phyloP scores from a whole-genome alignment of 2,797 vertebrate genomes.

The Brachyalestes nurse region DNA sequence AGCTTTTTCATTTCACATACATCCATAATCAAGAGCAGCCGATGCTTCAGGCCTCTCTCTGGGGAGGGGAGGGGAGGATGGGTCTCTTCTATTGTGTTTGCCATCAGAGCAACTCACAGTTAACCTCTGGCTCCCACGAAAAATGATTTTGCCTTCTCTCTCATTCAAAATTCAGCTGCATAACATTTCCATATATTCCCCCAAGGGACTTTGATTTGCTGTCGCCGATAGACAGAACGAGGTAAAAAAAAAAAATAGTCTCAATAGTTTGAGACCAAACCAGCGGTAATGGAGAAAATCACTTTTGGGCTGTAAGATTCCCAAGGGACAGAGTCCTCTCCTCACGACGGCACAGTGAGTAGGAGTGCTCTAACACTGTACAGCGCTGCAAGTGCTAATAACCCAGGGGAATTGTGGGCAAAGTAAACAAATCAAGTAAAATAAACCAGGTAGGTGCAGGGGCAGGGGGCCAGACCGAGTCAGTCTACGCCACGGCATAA shows the following conservation, averaged over 20 bases:
- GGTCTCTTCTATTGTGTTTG: slow-evolving; percentile 32
- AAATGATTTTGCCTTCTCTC: slow-evolving; percentile 8
- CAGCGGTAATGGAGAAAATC: slow-evolving; percentile 20
- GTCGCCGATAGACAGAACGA: neutral
- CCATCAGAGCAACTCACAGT: slow-evolving; percentile 27
- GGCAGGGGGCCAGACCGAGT: slow-evolving; percentile 13
- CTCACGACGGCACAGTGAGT: slow-evolving; percentile 55
- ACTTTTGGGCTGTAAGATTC: slow-evolving; percentile 26
- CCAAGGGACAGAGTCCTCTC: slow-evolving; percentile 16
- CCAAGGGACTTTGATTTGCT: slow-evolving; percentile 7
- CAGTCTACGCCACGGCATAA: slow-evolving; percentile 3
- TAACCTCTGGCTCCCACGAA: slow-evolving; percentile 2
- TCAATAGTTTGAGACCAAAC: slow-evolving; percentile 15
- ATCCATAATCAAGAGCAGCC: slow-evolving; percentile 39
- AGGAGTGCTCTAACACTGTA: slow-evolving; percentile 71
- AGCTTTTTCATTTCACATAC: slow-evolving; percentile 37
- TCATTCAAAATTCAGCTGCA: slow-evolving; percentile 12
- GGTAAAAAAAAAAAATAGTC: neutral
- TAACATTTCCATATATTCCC: slow-evolving; percentile 12
- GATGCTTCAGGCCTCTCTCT: slow-evolving; percentile 36
- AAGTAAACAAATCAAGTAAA: slow-evolving; percentile 72
- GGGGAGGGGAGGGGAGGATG: neutral
- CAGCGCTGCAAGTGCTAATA: slow-evolving; percentile 74
- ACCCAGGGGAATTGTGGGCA: slow-evolving; percentile 71
- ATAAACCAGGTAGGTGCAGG: slow-evolving; percentile 62